Conservation (phyloP, 2,113 vertebrate species). For the Prionailurus viverrinus region DNA sequence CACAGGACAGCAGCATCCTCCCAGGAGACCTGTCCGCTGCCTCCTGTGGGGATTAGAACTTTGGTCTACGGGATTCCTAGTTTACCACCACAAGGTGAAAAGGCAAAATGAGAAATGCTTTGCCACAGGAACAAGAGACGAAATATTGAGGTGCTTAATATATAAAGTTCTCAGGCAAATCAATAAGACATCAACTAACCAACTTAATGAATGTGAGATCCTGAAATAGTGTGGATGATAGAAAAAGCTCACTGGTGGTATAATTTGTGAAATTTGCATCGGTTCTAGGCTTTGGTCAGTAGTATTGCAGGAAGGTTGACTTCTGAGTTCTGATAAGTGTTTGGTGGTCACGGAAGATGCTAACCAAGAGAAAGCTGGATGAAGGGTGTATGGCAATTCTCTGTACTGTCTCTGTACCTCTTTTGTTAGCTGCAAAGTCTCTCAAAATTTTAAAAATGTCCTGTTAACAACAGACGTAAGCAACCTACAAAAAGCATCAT, state of each 20-base stretch:
- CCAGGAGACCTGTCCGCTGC: not conserved
- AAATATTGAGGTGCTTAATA: not conserved
- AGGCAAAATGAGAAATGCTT: not conserved
- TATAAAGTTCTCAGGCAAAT: not conserved
- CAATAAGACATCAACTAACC: not conserved
- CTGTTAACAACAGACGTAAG: not conserved
- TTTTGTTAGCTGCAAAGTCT: not conserved
- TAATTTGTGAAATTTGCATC: too few species aligned
- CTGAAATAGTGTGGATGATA: not conserved
- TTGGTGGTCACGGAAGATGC: not conserved
- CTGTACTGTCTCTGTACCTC: not conserved
- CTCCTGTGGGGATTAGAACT: not conserved
- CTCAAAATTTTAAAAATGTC: not conserved
- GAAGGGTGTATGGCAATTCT: not conserved
- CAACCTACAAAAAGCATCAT: not conserved
- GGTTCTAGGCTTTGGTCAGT: not conserved
- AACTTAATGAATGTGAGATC: not conserved
- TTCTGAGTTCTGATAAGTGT: not conserved
- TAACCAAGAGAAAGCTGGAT: not conserved
- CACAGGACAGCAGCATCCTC: accelerated
- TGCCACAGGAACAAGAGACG: not conserved
- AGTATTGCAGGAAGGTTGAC: too few species aligned
- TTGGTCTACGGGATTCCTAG: not conserved
- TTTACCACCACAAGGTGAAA: not conserved
- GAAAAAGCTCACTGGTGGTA: not conserved